Percentiles rank a stretch among this genome's conserved stretches.
Evolutionary conservation across 2,797 vertebrate genomes (phyloP).

Genomic region (Kryptopterus vitreolus): DNA sequence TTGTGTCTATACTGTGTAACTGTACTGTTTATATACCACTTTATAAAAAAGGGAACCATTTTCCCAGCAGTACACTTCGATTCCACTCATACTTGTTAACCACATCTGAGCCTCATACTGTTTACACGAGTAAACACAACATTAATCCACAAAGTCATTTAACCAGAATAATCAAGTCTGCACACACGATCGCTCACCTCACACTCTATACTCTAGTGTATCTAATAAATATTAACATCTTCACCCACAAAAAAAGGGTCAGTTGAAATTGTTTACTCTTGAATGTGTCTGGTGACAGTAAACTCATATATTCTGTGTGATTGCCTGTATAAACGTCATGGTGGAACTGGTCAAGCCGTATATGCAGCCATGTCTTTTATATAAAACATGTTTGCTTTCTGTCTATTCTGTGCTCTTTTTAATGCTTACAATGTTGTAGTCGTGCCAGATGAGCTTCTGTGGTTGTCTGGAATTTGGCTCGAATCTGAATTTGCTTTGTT

Average conservation of each 20-base stretch:
- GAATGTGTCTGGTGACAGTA: conserved; percentile 37
- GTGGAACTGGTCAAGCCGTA: conserved; percentile 34
- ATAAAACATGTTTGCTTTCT: neutral
- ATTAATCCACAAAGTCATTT: conserved; percentile 24
- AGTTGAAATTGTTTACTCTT: conserved; percentile 33
- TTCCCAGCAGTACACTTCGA: neutral
- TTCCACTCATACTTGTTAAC: neutral
- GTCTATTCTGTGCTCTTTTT: conserved; percentile 9
- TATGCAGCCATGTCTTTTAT: conserved; percentile 29
- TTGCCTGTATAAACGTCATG: conserved; percentile 38
- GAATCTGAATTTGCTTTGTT: neutral
- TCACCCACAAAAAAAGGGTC: conserved; percentile 34
- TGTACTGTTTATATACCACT: neutral
- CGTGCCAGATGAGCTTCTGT: neutral
- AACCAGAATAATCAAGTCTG: conserved; percentile 26
- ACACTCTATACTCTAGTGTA: conserved; percentile 32
- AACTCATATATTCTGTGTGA: conserved; percentile 35
- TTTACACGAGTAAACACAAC: neutral
- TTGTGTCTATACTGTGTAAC: conserved; percentile 25
- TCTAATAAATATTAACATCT: conserved; percentile 31
- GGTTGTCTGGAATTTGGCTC: neutral
- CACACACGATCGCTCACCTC: conserved; percentile 22
- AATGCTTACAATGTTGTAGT: neutral
- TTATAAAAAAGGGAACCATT: neutral
- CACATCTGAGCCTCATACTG: neutral